Conservation (phyloP, 2,797 vertebrate genomes). For the Gallinago stenura region DNA sequence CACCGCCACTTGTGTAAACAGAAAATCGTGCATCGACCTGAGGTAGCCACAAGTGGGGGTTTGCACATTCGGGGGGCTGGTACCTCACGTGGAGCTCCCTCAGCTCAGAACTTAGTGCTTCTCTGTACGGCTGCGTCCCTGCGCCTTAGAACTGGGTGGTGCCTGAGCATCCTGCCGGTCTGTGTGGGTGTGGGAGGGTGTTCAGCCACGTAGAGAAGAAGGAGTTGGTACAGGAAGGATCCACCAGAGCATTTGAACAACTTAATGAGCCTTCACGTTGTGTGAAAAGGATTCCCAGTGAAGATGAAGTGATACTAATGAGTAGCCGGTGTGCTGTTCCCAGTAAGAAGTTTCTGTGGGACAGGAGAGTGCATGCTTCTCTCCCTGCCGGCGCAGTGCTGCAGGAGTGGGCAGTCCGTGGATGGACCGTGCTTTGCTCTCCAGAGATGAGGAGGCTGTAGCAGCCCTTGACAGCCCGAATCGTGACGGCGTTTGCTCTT, state of each 20-base stretch:
- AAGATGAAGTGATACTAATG: neutral
- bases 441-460: neutral
- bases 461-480: neutral
- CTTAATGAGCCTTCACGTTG: neutral
- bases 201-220: neutral
- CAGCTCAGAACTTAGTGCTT: neutral
- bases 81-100: neutral
- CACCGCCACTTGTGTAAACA: neutral
- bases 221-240: neutral
- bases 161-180: neutral
- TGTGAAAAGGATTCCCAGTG: neutral
- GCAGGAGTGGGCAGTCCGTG: neutral
- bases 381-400: neutral
- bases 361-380: neutral
- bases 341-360: neutral
- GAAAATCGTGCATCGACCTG: fast-evolving
- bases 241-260: neutral
- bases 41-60: neutral
- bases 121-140: neutral
- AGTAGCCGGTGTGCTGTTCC: fast-evolving
- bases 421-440: neutral
- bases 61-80: neutral
- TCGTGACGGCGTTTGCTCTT: neutral
- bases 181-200: neutral
- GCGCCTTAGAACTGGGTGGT: neutral